Conservation (phyloP, 2,113 vertebrate species). For the Theropithecus gelada region DNA sequence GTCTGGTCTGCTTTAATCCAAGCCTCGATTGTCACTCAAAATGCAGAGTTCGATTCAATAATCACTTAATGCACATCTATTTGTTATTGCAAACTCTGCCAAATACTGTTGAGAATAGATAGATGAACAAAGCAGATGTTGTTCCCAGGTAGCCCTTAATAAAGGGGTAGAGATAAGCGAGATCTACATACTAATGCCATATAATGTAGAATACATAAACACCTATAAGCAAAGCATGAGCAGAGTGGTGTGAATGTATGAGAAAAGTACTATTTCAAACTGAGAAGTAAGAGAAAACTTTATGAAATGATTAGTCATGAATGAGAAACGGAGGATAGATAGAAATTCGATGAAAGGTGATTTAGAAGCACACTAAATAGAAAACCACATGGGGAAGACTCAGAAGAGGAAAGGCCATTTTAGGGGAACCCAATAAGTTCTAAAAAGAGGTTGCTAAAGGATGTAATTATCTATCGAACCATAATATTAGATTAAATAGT, state of each 20-base stretch:
- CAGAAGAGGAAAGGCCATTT: not conserved
- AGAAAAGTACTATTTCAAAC: not conserved
- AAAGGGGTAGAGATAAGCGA: not conserved
- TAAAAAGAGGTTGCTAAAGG: not conserved
- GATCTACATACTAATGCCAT: not conserved
- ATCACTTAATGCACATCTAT: not conserved
- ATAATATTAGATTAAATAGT: not conserved
- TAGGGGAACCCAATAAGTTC: not conserved
- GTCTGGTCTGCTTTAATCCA: not conserved
- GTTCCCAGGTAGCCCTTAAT: not conserved
- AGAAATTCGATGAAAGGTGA: not conserved
- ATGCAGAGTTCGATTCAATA: not conserved
- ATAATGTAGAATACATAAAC: not conserved
- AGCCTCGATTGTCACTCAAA: too few relatives aligned
- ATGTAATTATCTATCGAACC: not conserved
- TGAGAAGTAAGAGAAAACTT: not conserved
- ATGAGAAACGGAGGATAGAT: not conserved
- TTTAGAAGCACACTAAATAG: not conserved
- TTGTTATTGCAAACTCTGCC: not conserved
- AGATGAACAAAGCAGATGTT: not conserved
- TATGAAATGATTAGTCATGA: not conserved
- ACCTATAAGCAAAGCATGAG: not conserved
- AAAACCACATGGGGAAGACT: not conserved
- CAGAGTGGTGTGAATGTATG: not conserved
- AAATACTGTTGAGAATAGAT: not conserved